Evolutionary conservation across 2,797 vertebrate species (phyloP), one percentile per base, ranked within the genome.

Genomic region (Macropus fuliginosus): DNA sequence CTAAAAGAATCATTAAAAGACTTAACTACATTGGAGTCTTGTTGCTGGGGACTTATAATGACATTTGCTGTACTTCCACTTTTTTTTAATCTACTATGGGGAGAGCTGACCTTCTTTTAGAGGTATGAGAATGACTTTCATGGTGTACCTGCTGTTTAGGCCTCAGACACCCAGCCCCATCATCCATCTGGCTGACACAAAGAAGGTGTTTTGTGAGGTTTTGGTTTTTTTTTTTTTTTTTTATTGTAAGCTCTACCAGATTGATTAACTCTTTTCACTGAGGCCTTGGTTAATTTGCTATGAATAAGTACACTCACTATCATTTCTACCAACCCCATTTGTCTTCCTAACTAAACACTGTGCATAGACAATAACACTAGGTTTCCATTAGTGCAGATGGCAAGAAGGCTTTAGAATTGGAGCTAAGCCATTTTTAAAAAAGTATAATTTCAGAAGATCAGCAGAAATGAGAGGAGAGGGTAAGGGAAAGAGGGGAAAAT

Each of bases 401-500:
- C 93, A 97, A 92, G 81, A 97, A 57, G 90, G 21, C 92, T 97
- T 97, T 95, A 95, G 56, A 56, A 34, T 46, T 34, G 57, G 95
- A 95, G 93, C 46, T 93, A 95, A 97, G 89, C n/a, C 54, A 54
- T 96, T 66, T 4, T 34, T 14, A 96, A 93, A 91, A 34, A 40
- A 18, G 0, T 13, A 1, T 89, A 56, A 95, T 91, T 97, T 74
- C 89, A 90, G 95, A 91, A 89, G 90, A 95, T 95, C 40, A 92
- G 66, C 50, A 16, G 27, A 2, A 40, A 74, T 50, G 89, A 89
- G 34, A 2, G 21, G 10, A 90, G 31, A 96, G 31, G 27, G 10
- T 50, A 98, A 94, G 55, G 90, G 14, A 91, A 92, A 95, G 50
- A 40, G 59, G 13, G 31, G 62, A 55, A 94, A 40, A 31, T 56